These are phyloP conservation scores for Morinoia aosen DNA, from an alignment of 2,888 invertebrate species.

Conservation along the genomic window DNA sequence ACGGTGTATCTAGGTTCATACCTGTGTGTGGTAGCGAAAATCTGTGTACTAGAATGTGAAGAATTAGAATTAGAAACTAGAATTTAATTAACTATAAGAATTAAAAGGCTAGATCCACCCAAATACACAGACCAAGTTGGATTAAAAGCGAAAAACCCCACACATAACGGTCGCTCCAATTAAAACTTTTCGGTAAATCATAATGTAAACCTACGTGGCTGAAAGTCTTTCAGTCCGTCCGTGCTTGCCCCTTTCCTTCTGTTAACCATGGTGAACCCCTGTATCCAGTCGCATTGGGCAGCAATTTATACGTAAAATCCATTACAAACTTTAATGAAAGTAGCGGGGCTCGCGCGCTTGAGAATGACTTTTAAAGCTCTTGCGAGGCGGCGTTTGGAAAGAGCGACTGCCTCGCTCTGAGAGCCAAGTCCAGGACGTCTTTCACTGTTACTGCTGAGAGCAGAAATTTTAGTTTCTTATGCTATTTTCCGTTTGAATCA, in stretches of 20 bases:
- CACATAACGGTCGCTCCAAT: background rate
- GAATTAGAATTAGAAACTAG: too few species aligned
- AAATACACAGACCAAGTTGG: background rate
- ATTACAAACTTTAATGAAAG: slow-evolving; percentile 53
- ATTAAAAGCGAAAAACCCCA: background rate
- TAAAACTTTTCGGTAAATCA: background rate
- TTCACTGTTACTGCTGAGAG: background rate
- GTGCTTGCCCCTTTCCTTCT: background rate
- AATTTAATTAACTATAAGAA: too few species aligned
- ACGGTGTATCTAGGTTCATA: too few species aligned
- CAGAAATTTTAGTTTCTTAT: background rate
- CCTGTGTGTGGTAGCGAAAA: too few species aligned
- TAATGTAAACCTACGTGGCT: background rate
- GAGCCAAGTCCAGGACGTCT: background rate
- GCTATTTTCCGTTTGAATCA: background rate
- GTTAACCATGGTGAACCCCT: background rate
- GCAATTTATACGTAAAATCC: slow-evolving; percentile 40
- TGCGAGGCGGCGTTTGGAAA: slow-evolving; percentile 6
- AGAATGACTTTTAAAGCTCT: slow-evolving; percentile 45
- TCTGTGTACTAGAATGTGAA: too few species aligned
- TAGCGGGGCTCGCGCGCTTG: slow-evolving; percentile 10
- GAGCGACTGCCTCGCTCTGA: slow-evolving; percentile 7
- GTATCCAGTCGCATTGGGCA: background rate
- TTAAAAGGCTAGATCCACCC: background rate
- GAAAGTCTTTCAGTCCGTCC: background rate